Evolutionary conservation across 2,113 vertebrate genomes (phyloP), one percentile per base, ranked within the genome.

Genomic region (Ophiodon elongatus): DNA sequence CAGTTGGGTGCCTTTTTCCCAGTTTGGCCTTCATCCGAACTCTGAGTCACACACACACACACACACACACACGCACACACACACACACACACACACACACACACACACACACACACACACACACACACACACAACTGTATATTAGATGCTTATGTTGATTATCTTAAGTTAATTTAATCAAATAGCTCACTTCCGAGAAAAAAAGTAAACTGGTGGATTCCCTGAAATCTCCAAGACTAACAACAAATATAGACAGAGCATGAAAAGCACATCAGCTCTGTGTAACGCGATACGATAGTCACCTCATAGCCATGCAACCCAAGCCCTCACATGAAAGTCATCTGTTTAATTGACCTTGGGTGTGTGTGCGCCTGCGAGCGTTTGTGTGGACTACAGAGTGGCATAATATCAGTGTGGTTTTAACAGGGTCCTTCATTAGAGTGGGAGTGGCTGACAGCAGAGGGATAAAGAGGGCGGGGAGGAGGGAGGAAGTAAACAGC

Each of bases 321-420:
- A 33, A 92, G 70, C 71, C 78, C 27, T 84, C 84, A 63, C 91
- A 89, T 90, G 85, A 91, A 93, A 92, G 93, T 89, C 85, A 91
- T 91, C 85, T 83, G 39, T 93, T 89, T 90, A 89, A 94, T 88
- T 93, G 92, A 91, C 92, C 91, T 93, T 31, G 29, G 27, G 57
- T 60, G 59, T 50, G 63, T 39, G 73, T 43, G 71, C 37, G 27
- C 4, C 11, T 73, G 65, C 25, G n/a, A n/a, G 25, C 62, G 84
- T 86, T 56, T 87, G 85, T 76, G 87, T 87, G 88, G 75, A 82
- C 62, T 70, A 73, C 70, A 83, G 86, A 82, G 77, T 8, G 79
- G 73, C 66, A 81, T 89, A 90, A 89, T 90, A 71, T 82, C 41
- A 82, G 74, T 64, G 89, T 85, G 93, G 90, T 93, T 95, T 94